Evolutionary conservation across 2,113 vertebrate genomes (phyloP), one percentile per base, ranked within the genome.

Genomic region (Gavia stellata): DNA sequence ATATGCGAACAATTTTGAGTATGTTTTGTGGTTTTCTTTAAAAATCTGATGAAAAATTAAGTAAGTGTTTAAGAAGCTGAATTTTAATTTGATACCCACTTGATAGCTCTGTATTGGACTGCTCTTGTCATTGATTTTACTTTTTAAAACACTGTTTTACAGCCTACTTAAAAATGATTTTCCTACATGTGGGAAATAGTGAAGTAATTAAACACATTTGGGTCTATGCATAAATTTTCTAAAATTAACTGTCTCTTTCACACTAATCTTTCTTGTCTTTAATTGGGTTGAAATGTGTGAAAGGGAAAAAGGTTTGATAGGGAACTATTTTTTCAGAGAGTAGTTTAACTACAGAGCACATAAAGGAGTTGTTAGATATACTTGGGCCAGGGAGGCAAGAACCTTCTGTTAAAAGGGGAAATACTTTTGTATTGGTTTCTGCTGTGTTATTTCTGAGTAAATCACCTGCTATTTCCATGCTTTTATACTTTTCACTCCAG

Each of bases 241-340:
- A 98, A 98, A 98, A 98, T 98, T 98, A 98, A 97, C 97, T 97
- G 72, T 97, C 97, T 98, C 95, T 98, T 98, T 98, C 98, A 97
- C 98, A 98, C 98, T 97, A 97, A 97, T 98, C 97, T 98, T 97
- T 97, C 98, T 98, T 97, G 97, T 98, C 97, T 98, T 97, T 98
- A 98, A 98, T 98, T 98, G 98, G 96, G 97, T 97, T 98, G 98
- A 98, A 98, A 98, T 97, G 98, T 98, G 98, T 98, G 98, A 98
- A 98, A 97, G 94, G 86, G 92, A 98, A 96, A 96, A 92, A 91
- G 95, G 83, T 96, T 98, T 97, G 97, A 98, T 97, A 92, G 50
- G 82, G 80, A 97, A 88, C 90, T 97, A 44, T 97, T 98, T 98
- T 98, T 98, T 96, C 96, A 96, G 94, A 96, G 81, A 95, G 78